Conservation (phyloP, 2,797 vertebrate species). For the Squalus acanthias region DNA sequence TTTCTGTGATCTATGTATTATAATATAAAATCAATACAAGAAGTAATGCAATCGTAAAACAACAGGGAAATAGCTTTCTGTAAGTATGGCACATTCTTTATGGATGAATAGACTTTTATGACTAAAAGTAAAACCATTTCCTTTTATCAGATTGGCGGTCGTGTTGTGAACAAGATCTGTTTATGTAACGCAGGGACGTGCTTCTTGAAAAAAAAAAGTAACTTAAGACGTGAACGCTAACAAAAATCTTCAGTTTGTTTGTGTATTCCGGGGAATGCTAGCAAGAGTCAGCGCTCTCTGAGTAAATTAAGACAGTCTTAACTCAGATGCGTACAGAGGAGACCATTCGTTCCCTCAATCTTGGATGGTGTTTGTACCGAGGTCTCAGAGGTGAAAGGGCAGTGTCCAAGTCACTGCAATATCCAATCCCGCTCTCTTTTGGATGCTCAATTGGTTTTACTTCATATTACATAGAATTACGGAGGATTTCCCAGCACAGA, state of each 20-base stretch:
- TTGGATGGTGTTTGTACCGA: background rate
- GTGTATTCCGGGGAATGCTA: background rate
- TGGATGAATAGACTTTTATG: background rate
- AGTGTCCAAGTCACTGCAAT: background rate
- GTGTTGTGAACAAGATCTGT: background rate
- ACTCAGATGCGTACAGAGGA: background rate
- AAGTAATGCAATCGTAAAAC: slow-evolving; percentile 8
- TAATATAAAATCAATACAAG: background rate
- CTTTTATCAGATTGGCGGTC: background rate
- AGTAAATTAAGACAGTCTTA: background rate
- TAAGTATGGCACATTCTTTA: background rate
- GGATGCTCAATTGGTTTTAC: background rate
- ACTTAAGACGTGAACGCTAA: background rate
- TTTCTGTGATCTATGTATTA: background rate
- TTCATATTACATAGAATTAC: background rate
- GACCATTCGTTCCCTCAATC: background rate
- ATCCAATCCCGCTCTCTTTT: background rate
- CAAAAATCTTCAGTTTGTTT: background rate
- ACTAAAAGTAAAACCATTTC: background rate
- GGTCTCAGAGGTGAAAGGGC: background rate
- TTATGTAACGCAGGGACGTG: background rate
- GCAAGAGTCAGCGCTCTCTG: background rate
- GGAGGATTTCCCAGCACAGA: background rate
- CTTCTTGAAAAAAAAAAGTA: background rate
- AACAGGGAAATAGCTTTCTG: background rate